A percentile compares a stretch with the other conserved stretches of the same genome.
These are phyloP conservation scores for Parascotia fuliginaria DNA, from an alignment of 2,888 invertebrate genomes.

Conservation along the genomic window DNA sequence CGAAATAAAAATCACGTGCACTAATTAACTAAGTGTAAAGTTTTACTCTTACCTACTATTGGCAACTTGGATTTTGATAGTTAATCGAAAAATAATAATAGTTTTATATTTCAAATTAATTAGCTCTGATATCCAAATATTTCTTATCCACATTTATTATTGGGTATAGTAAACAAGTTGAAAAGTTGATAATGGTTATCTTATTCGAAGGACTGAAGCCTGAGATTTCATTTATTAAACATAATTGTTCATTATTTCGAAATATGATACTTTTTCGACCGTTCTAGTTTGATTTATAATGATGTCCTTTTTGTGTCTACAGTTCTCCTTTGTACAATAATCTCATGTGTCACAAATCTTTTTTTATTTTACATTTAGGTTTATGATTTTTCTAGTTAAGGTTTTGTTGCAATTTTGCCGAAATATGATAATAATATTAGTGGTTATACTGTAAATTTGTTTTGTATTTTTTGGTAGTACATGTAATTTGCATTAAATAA, in stretches of 20 bases:
- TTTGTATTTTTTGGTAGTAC: background rate
- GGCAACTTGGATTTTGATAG: too few relatives aligned
- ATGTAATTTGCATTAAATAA: background rate
- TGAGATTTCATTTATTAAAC: too few relatives aligned
- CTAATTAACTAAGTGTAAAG: too few relatives aligned
- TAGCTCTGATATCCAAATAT: background rate
- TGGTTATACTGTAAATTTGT: background rate
- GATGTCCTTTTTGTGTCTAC: conserved; percentile 7
- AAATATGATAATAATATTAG: background rate
- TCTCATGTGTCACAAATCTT: background rate
- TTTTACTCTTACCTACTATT: too few relatives aligned
- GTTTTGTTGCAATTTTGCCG: too few relatives aligned
- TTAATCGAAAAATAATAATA: too few relatives aligned
- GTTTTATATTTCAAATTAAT: background rate
- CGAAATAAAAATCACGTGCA: too few relatives aligned
- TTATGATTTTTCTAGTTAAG: too few relatives aligned
- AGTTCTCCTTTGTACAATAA: background rate
- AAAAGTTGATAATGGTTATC: conserved; percentile 10
- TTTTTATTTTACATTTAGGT: conserved; percentile 1
- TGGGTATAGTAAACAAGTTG: conserved; percentile 20
- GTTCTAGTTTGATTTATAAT: conserved; percentile 18
- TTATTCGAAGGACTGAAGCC: conserved; percentile 16
- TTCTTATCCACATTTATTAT: conserved; percentile 6
- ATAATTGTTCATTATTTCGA: conserved; percentile 33
- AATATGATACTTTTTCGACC: conserved; percentile 35